Evolutionary conservation across 2,797 vertebrate genomes (phyloP), one percentile per base, ranked within the genome.

Genomic region (Gallinago stenura): DNA sequence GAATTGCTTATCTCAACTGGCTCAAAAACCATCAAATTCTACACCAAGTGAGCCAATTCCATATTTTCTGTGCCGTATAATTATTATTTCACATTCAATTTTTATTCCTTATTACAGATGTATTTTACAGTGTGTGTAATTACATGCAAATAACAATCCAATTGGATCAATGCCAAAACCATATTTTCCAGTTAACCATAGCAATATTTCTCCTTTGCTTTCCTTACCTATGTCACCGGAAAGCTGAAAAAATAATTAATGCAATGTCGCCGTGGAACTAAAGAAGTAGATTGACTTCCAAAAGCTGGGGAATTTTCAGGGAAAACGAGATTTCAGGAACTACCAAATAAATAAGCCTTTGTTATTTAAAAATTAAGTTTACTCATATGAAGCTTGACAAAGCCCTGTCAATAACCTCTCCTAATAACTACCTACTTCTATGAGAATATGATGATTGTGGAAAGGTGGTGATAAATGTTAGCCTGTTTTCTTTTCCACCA

Each of bases 291-390:
- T 17, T 69, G 30, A 68, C 33, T 64, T 87, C 26, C 37, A 41
- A 70, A 70, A 87, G 31, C 28, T 31, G 26, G 8, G 25, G n/a
- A 68, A 50, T 43, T 50, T 83, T 83, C 1, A 1, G 26, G 61
- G 68, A 90, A 90, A 93, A 92, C 60, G 25, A 30, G 21, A 87
- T 90, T 73, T 88, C 75, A 69, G 45, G 20, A 93, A 62, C 28
- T 60, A 64, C 26, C 45, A 51, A 86, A 89, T 48, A 91, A 78
- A 83, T 57, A 90, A 79, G 9, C 10, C n/a, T 30, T 73, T 87
- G 60, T 50, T 72, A 77, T 82, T 72, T 79, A 73, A 68, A 95
- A 94, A 83, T 26, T 73, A 83, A 70, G 53, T 68, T 96, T 92
- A 88, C 79, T 95, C 15, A 51, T 53, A 41, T 1, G 24, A 88